Evolutionary conservation across 2,113 vertebrate genomes (phyloP).

Genomic region (Grantiella picta): DNA sequence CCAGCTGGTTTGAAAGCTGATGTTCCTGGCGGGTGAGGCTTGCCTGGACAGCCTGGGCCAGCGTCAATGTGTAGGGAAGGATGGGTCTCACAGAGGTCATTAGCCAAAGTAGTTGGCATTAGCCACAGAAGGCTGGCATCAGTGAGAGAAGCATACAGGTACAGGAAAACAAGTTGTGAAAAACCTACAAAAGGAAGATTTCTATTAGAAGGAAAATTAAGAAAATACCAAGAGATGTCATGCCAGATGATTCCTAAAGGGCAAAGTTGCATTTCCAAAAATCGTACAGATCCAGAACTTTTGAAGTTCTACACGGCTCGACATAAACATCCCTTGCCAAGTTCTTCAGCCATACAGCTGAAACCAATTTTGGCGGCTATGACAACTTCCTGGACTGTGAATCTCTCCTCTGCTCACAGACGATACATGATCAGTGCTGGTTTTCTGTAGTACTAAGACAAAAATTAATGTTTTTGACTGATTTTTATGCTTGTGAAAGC

Average conservation of each 20-base stretch:
- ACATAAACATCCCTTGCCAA: background rate
- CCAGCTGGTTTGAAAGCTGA: slow-evolving; percentile 82
- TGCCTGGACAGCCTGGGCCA: background rate
- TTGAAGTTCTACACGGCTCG: background rate
- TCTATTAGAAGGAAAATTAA: background rate
- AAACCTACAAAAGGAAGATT: background rate
- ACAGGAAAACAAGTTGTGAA: background rate
- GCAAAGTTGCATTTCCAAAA: background rate
- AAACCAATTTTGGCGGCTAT: background rate
- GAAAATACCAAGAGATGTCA: background rate
- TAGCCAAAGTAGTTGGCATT: background rate
- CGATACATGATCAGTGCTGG: background rate
- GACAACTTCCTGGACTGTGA: slow-evolving; percentile 13
- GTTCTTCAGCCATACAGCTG: background rate
- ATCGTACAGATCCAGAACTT: background rate
- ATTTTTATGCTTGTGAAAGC: background rate
- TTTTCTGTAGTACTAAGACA: background rate
- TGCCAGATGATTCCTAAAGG: background rate
- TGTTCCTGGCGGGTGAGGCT: background rate
- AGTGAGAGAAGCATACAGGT: background rate
- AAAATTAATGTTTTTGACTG: background rate
- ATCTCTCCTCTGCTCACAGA: background rate
- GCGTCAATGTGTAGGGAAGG: background rate
- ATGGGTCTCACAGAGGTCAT: fast-evolving
- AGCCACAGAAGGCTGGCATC: background rate